A percentile compares a stretch with the other conserved stretches of the same genome.
phyloP scores from a whole-genome alignment of 2,888 invertebrate genomes.

The Lingula anatina region DNA sequence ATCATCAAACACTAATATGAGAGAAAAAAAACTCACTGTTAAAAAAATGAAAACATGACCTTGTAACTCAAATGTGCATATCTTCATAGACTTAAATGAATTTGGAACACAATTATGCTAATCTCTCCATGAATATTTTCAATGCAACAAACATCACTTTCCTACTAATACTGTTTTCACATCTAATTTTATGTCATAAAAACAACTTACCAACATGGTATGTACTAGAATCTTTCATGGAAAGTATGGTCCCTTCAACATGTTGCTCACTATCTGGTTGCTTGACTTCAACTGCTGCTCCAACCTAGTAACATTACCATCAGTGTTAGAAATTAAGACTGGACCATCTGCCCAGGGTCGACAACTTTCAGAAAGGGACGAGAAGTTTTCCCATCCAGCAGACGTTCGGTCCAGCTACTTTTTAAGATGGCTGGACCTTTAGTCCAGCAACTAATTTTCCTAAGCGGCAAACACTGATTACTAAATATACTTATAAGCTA shows the following conservation, averaged over 20 bases:
- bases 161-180: neutral
- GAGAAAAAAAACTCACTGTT: neutral
- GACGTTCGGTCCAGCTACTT: no score
- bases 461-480: no score
- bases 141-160: no score
- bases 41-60: neutral
- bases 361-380: no score
- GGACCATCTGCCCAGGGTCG: no score
- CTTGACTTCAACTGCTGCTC: slow-evolving; percentile 81
- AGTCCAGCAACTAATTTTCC: neutral
- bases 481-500: no score
- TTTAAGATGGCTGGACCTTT: neutral
- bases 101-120: no score
- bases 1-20: slow-evolving; percentile 83
- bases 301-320: slow-evolving; percentile 55
- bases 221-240: slow-evolving; percentile 92
- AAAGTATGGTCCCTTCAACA: slow-evolving; percentile 81
- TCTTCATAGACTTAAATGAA: no score
- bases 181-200: neutral
- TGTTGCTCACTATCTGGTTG: slow-evolving; percentile 76
- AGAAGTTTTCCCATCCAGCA: no score
- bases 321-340: no score
- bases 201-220: slow-evolving; percentile 88
- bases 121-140: no score
- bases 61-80: no score